A percentile compares a stretch with the other conserved stretches of the same genome.
Conservation (phyloP, 1,140 invertebrate genomes). For the Antheraea pernyi region DNA sequence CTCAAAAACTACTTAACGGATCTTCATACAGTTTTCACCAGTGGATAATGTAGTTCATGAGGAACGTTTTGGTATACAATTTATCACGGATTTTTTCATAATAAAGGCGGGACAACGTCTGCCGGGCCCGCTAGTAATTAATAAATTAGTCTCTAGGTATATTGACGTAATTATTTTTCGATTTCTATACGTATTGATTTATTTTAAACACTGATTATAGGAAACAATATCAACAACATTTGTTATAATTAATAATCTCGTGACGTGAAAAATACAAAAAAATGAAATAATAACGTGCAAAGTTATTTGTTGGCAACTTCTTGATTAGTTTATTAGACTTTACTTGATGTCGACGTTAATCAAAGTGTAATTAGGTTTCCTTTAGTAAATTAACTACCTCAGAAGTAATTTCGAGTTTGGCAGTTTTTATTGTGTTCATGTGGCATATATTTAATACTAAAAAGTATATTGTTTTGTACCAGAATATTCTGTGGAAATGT, state of each 20-base stretch:
- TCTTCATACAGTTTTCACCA: no score
- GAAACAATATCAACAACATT: neutral
- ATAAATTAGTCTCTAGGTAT: no score
- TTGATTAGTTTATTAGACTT: neutral
- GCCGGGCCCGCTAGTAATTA: no score
- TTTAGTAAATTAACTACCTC: neutral
- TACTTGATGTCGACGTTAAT: constrained; percentile 1
- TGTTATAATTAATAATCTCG: neutral
- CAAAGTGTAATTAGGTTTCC: neutral
- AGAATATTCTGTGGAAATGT: no score
- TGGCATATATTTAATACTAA: neutral
- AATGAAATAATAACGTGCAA: neutral
- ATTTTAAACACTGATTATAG: no score
- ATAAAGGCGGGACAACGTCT: no score
- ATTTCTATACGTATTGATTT: no score
- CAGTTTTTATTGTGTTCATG: neutral
- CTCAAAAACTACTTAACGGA: no score
- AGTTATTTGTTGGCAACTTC: neutral
- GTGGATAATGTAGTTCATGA: no score
- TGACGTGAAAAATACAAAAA: neutral
- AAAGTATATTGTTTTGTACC: neutral
- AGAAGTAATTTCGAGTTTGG: neutral
- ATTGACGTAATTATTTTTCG: no score
- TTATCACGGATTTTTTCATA: no score
- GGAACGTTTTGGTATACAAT: no score